These are phyloP conservation scores for Lampropteryx suffumata DNA, from an alignment of 2,888 invertebrate genomes.

Conservation along the genomic window DNA sequence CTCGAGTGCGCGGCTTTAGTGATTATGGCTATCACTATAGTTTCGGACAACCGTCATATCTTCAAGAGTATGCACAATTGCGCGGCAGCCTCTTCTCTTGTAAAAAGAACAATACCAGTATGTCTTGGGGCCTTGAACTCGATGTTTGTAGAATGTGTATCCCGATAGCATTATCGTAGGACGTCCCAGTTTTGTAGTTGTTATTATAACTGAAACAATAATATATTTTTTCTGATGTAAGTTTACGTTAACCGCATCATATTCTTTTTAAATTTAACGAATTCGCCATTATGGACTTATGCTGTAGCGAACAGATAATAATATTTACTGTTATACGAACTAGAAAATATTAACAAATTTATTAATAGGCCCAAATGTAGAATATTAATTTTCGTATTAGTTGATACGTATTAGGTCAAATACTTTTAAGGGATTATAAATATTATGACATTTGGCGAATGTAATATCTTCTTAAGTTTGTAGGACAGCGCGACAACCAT, in stretches of 20 bases:
- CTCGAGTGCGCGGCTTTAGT: too few relatives aligned
- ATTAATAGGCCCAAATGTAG: too few relatives aligned
- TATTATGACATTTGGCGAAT: slow-evolving; percentile 32
- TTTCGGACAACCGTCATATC: slow-evolving; percentile 3
- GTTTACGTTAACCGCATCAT: too few relatives aligned
- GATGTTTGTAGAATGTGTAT: slow-evolving; percentile 11
- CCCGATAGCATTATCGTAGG: not conserved
- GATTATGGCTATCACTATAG: slow-evolving; percentile 13
- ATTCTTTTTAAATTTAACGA: too few relatives aligned
- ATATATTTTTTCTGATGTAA: too few relatives aligned
- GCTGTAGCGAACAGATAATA: too few relatives aligned
- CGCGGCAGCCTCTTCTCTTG: slow-evolving; percentile 4
- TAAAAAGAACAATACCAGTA: slow-evolving; percentile 18
- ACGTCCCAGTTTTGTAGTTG: not conserved
- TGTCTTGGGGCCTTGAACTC: not conserved
- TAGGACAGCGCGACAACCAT: slow-evolving; percentile 35
- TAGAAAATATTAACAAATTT: too few relatives aligned
- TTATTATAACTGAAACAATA: too few relatives aligned
- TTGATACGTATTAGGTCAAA: too few relatives aligned
- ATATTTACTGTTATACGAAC: too few relatives aligned
- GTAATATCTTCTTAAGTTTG: slow-evolving; percentile 30
- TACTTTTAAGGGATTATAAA: slow-evolving; percentile 33
- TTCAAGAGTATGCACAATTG: slow-evolving; percentile 2
- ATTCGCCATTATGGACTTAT: too few relatives aligned
- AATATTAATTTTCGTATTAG: too few relatives aligned